Conservation (phyloP, 1,140 invertebrate genomes). For the Pseudoatta argentina region DNA sequence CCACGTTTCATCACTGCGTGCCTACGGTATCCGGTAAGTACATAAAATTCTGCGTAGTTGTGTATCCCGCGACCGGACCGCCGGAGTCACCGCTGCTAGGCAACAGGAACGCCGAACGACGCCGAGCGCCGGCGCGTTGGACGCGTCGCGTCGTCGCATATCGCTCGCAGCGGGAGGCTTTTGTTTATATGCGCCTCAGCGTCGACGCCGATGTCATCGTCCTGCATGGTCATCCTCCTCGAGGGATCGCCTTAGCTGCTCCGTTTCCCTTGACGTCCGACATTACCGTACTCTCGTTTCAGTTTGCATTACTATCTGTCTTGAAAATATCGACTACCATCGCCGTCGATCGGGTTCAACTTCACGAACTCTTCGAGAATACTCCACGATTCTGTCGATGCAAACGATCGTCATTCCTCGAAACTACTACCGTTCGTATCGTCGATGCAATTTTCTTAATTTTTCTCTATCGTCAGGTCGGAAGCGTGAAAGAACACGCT, state of each 20-base stretch:
- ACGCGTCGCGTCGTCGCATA: neutral
- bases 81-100: conserved; percentile 73
- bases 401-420: neutral
- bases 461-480: neutral
- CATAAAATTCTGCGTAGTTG: neutral
- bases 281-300: conserved; percentile 68
- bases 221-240: neutral
- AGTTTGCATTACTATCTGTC: conserved; percentile 71
- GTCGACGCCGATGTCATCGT: neutral
- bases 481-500: neutral
- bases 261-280: conserved; percentile 77
- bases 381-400: neutral
- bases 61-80: neutral
- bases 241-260: conserved; percentile 20
- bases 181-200: neutral
- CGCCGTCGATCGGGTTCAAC: neutral
- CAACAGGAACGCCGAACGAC: conserved; percentile 81
- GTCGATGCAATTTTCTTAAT: neutral
- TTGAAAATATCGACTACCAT: conserved; percentile 78
- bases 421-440: neutral
- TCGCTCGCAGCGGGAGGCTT: neutral
- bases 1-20: conserved; percentile 46
- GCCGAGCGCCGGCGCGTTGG: conserved; percentile 81
- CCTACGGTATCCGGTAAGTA: conserved; percentile 80
- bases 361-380: too few species aligned